phyloP scores from a whole-genome alignment of 2,113 vertebrate species.

The Reinhardtius hippoglossoides region DNA sequence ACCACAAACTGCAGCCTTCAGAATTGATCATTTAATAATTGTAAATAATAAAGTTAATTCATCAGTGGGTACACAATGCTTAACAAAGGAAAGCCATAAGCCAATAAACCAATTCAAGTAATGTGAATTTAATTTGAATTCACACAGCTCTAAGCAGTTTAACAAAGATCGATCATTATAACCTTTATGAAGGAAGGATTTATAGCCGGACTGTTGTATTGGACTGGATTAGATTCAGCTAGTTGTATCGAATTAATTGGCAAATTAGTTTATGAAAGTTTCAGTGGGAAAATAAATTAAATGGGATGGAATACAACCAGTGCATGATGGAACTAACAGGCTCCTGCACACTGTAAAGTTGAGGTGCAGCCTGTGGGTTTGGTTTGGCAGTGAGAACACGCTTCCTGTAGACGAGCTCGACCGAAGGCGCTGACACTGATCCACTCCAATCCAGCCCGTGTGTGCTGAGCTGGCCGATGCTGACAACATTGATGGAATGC shows the following conservation, averaged over 20 bases:
- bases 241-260: not conserved
- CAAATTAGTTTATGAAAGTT: not conserved
- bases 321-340: not conserved
- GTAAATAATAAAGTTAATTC: not conserved
- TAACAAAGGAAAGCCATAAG: too few relatives aligned
- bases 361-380: not conserved
- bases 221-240: too few relatives aligned
- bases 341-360: too few relatives aligned
- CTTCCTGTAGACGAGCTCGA: conserved; percentile 3
- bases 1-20: not conserved
- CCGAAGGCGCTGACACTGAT: conserved; percentile 65
- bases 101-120: too few relatives aligned
- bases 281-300: not conserved
- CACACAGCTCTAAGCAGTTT: not conserved
- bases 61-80: not conserved
- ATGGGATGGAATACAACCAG: not conserved
- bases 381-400: not conserved
- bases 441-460: conserved; percentile 46
- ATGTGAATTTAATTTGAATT: not conserved
- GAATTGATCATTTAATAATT: not conserved
- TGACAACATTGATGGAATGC: conserved; percentile 71
- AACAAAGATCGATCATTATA: not conserved
- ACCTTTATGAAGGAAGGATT: not conserved
- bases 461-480: conserved; percentile 67
- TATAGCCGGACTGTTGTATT: too few relatives aligned